Evolutionary conservation across 2,888 invertebrate genomes (phyloP).

Genomic region (Gisinianus flammeolus): DNA sequence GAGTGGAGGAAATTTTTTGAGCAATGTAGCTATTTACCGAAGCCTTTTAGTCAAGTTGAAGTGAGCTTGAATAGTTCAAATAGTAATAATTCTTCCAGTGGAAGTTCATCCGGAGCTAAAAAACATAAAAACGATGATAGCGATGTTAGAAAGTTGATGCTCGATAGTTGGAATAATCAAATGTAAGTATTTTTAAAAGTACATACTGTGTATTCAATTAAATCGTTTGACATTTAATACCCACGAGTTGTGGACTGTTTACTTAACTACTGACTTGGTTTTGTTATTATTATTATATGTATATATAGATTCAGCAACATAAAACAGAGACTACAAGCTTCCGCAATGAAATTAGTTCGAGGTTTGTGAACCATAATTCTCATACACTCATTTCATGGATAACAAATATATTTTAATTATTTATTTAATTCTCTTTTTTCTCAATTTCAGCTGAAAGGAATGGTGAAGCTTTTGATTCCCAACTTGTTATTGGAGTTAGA

Average conservation of each 20-base stretch:
- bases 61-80: constrained; percentile 68
- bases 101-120: constrained; percentile 65
- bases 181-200: too few relatives aligned
- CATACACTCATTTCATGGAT: too few relatives aligned
- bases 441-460: constrained; percentile 79
- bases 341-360: constrained; percentile 97
- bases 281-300: too few relatives aligned
- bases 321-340: constrained; percentile 88
- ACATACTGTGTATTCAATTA: too few relatives aligned
- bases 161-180: constrained; percentile 97
- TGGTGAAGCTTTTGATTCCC: constrained; percentile 97
- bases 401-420: neutral
- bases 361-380: too few relatives aligned
- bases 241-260: too few relatives aligned
- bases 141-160: constrained; percentile 86
- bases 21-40: constrained; percentile 95
- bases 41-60: constrained; percentile 87
- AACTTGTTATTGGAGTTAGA: constrained; percentile 94
- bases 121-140: constrained; percentile 78
- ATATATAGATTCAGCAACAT: constrained; percentile 94
- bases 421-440: neutral
- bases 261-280: too few relatives aligned
- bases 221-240: too few relatives aligned
- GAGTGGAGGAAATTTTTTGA: constrained; percentile 99
- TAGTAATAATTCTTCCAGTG: constrained; percentile 70